Conservation (phyloP, 2,797 vertebrate genomes). For the Girardinus metallicus region DNA sequence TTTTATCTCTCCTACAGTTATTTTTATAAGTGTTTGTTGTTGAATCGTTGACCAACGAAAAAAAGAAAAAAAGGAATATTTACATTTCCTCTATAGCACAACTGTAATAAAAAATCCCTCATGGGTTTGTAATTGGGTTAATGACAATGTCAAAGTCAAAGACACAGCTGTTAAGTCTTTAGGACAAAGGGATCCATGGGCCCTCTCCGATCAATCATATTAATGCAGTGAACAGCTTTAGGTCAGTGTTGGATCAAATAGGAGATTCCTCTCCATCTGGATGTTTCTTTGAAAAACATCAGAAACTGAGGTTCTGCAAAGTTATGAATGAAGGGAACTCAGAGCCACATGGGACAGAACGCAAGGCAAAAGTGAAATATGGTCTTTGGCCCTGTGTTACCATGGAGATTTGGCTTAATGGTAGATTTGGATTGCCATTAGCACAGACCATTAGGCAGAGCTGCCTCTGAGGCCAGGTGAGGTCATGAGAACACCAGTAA, state of each 20-base stretch:
- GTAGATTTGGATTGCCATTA: conserved; percentile 76
- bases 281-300: conserved; percentile 3
- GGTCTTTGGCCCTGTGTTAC: conserved; percentile 52
- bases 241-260: conserved; percentile 21
- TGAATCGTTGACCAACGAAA: conserved; percentile 8
- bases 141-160: conserved; percentile 50
- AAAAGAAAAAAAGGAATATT: background rate
- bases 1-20: background rate
- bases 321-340: conserved; percentile 22
- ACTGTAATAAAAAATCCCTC: conserved; percentile 33
- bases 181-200: conserved; percentile 39
- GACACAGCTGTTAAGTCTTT: conserved; percentile 56
- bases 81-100: conserved; percentile 15
- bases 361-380: conserved; percentile 38
- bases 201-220: conserved; percentile 61
- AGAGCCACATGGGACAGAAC: conserved; percentile 27
- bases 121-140: conserved; percentile 52
- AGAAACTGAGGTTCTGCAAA: conserved; percentile 8
- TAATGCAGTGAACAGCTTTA: conserved; percentile 33
- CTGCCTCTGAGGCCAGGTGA: conserved; percentile 73
- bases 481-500: conserved; percentile 80
- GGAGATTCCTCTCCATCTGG: background rate
- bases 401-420: conserved; percentile 67
- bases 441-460: conserved; percentile 80
- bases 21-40: background rate